A percentile compares a stretch with the other conserved stretches of the same genome.
These are phyloP conservation scores for Alentia gelatinosa DNA, from an alignment of 2,888 invertebrate species.

Conservation along the genomic window DNA sequence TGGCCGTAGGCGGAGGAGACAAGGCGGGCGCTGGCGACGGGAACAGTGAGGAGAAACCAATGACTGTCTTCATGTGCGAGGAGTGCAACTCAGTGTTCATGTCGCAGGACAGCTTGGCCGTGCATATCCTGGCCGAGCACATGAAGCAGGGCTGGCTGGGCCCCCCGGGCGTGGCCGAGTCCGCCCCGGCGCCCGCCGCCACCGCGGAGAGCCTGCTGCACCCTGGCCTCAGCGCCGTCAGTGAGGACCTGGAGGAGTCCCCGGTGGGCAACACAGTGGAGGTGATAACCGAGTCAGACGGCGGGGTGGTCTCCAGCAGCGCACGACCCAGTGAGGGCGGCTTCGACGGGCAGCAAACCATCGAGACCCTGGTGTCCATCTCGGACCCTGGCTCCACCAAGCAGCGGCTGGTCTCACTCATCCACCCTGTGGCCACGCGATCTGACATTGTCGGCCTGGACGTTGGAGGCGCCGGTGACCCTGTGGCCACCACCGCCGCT, in stretches of 20 bases:
- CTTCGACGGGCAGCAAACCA: conserved; percentile 20
- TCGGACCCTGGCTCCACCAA: conserved; percentile 36
- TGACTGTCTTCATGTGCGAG: conserved; percentile 62
- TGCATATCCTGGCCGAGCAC: conserved; percentile 65
- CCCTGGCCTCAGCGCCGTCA: not conserved
- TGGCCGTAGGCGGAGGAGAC: not conserved
- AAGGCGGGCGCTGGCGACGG: not conserved
- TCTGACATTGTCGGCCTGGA: not conserved
- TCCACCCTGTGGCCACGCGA: conserved; percentile 29
- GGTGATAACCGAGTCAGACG: not conserved
- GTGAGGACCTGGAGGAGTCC: conserved; percentile 6
- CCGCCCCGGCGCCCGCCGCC: not conserved
- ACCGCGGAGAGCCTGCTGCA: not conserved
- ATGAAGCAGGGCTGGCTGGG: conserved; percentile 58
- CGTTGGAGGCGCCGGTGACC: not conserved
- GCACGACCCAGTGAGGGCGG: not conserved
- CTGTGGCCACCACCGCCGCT: not conserved
- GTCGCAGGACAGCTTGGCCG: conserved; percentile 63
- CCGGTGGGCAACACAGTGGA: not conserved
- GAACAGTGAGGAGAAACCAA: not conserved
- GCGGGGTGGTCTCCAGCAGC: not conserved
- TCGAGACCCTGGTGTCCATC: conserved; percentile 54
- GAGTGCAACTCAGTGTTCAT: conserved; percentile 64
- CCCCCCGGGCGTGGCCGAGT: not conserved
- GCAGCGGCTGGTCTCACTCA: conserved; percentile 39